Evolutionary conservation across 1,140 invertebrate genomes (phyloP), one percentile per base, ranked within the genome.

Genomic region (Drosophila setifemur): DNA sequence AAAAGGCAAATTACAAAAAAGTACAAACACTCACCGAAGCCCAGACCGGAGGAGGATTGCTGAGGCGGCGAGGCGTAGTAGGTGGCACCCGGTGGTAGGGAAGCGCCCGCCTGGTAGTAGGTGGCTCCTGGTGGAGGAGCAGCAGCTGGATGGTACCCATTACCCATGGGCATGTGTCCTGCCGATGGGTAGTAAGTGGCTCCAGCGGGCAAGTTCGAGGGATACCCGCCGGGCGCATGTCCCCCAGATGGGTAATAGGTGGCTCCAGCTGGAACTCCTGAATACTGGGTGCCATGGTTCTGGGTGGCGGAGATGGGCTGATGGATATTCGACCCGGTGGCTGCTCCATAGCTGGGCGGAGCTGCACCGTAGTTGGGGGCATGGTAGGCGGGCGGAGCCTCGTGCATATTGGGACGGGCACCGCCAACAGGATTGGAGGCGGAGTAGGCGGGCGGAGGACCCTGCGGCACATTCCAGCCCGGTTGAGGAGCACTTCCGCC

Each of bases 391-490:
- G 89, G 89, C 23, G 88, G 68, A 1, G 63, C 33, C 28, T 87
- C 88, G 57, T 90, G 73, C 42, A 89, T 37, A 33, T 89, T 89
- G n/a, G 82, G 69, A 5, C 69, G 67, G 0, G 71, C 79, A 7
- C 87, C 86, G 1, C 79, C 86, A 0, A 14, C 69, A 0, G 81
- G 61, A 70, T 88, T 89, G 2, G 71, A 39, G n/a, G 88, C 77
- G 1, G 88, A 85, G 37, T 90, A 90, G 0, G 88, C 73, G 2
- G 88, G 85, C 6, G 82, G 83, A 3, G 81, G 79, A 7, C 86
- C 87, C 11, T 81, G 72, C 1, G 89, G 89, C 1, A 88, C 87
- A 79, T 90, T 90, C 89, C 89, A 90, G 5, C 89, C 89, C 1
- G 67, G 39, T 2, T 67, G 63, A 0, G 61, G 61, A 28, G 61